Base-by-base conservation (phyloP, 2,113 vertebrate species). In the Salvator merianae region DNA sequence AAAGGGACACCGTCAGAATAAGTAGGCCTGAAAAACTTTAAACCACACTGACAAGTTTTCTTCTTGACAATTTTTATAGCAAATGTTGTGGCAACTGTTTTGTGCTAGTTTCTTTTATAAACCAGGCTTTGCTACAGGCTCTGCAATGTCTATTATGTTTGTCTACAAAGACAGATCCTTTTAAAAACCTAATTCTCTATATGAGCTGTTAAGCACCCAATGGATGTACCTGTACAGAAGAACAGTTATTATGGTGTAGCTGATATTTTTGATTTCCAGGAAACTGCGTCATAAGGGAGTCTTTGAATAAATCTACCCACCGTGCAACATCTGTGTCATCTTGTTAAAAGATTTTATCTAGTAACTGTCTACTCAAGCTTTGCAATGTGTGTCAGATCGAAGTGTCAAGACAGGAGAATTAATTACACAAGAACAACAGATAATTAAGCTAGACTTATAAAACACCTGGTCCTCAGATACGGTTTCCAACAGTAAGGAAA, bases 1-100 rank as follows among this genome's bases (percentile, higher is more conserved):
- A 88, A 8, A 94, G 89, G 92, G 88, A 94, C 79, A 63, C 88
- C 94, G 93, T 91, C 90, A 92, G 89, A 89, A 90, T 92, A 91
- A 85, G 91, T 94, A 91, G 87, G 71, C 62, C 82, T 95, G 94
- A 88, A 93, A 79, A 93, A 92, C 89, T 93, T 91, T 86, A 94
- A 94, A 79, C 62, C 7, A 40, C 88, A 0, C 89, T 94, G 91
- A 94, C 93, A 94, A 89, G 50, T 93, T 92, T 90, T 90, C 92
- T 88, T 86, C 86, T 43, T 89, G 91, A 86, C 92, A 88, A 93
- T 18, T 89, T 94, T 83, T 89, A 84, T 89, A 89, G 89, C 84
- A 90, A 91, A 93, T 88, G 93, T 94, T 82, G 1, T 83, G 83
- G 82, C 66, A 38, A 68, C 88, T 89, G 82, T 87, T 95, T 94